These are phyloP conservation scores for Schizotus pectinicornis DNA, from an alignment of 2,888 invertebrate genomes.

Conservation along the genomic window DNA sequence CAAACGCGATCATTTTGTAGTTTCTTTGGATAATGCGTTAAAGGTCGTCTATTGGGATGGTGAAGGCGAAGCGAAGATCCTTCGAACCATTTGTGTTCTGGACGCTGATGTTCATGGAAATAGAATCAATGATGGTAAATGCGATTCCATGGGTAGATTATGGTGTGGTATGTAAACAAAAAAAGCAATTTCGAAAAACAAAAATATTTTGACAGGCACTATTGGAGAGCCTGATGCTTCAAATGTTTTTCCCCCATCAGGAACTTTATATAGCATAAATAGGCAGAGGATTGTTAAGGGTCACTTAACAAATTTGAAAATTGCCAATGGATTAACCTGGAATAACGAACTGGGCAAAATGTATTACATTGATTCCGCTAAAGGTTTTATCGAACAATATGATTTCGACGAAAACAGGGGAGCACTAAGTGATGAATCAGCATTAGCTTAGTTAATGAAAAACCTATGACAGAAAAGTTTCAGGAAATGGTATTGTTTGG, in stretches of 20 bases:
- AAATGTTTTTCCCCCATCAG: constrained; percentile 36
- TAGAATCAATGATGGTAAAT: constrained; percentile 76
- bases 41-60: too few species aligned
- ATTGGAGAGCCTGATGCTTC: background rate
- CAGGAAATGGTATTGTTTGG: constrained; percentile 64
- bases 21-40: too few species aligned
- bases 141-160: constrained; percentile 74
- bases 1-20: too few species aligned
- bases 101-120: constrained; percentile 31
- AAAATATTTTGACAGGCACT: constrained; percentile 39
- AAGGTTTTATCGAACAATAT: too few species aligned
- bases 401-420: too few species aligned
- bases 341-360: constrained; percentile 68
- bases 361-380: constrained; percentile 74
- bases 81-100: too few species aligned
- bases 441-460: too few species aligned
- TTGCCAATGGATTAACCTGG: constrained; percentile 84
- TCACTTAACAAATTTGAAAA: constrained; percentile 60
- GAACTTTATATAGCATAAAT: constrained; percentile 58
- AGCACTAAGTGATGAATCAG: constrained; percentile 16
- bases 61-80: too few species aligned
- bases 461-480: constrained; percentile 20
- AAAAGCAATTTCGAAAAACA: constrained; percentile 58
- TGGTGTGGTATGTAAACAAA: constrained; percentile 68
- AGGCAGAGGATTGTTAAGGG: constrained; percentile 31